Percentiles rank a stretch among this genome's conserved stretches.
These are phyloP conservation scores for Nomada ruficornis DNA, from an alignment of 2,888 invertebrate species.

Conservation along the genomic window DNA sequence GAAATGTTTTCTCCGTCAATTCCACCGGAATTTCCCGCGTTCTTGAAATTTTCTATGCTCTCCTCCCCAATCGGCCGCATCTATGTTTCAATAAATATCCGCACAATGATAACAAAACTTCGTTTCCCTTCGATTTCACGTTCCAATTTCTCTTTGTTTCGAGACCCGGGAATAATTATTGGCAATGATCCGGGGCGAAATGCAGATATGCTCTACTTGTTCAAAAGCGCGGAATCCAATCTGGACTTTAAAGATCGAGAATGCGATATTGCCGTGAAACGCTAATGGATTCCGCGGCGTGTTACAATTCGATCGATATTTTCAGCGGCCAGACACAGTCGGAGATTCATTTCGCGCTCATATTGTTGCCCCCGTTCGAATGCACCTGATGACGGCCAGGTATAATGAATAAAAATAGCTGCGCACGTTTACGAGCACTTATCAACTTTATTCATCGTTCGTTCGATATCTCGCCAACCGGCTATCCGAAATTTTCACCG, in stretches of 20 bases:
- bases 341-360: constrained; percentile 19
- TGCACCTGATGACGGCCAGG: neutral
- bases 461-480: neutral
- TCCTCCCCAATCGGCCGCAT: neutral
- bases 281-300: constrained; percentile 15
- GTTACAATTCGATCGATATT: constrained; percentile 37
- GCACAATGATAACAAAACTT: neutral
- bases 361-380: constrained; percentile 8
- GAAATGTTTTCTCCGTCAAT: neutral
- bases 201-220: neutral
- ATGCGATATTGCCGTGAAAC: constrained; percentile 15
- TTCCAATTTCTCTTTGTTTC: constrained; percentile 1
- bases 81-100: neutral
- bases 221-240: constrained; percentile 24
- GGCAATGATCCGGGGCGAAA: constrained; percentile 17
- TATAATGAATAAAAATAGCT: constrained; percentile 33
- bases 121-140: neutral
- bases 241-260: constrained; percentile 22
- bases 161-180: neutral
- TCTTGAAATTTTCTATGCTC: neutral
- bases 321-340: neutral
- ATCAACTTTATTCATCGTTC: neutral
- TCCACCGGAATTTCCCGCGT: neutral
- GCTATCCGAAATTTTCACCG: constrained; percentile 17
- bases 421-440: neutral